These are phyloP conservation scores for Dreissena polymorpha DNA, from an alignment of 1,140 invertebrate species.

Conservation along the genomic window DNA sequence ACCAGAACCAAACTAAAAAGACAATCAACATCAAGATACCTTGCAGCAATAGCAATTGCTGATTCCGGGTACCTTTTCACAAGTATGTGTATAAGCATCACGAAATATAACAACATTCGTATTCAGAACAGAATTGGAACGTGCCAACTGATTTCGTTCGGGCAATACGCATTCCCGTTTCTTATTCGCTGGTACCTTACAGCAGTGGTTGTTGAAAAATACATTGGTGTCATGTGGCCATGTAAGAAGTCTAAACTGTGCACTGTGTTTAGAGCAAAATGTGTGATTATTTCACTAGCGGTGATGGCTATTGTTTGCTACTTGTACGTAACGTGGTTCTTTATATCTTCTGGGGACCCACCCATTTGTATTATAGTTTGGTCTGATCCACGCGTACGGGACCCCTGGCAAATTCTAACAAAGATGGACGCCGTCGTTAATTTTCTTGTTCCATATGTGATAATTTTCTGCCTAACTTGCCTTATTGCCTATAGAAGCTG, in stretches of 20 bases:
- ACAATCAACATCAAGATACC: slow-evolving; percentile 83
- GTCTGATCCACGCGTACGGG: slow-evolving; percentile 20
- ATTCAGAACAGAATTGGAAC: slow-evolving; percentile 53
- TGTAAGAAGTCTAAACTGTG: slow-evolving; percentile 65
- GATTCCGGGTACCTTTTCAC: slow-evolving; percentile 81
- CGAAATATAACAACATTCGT: slow-evolving; percentile 47
- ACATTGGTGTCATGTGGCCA: slow-evolving; percentile 68
- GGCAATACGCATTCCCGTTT: slow-evolving; percentile 66
- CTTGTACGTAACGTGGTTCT: slow-evolving; percentile 66
- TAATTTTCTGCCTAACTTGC: slow-evolving; percentile 48
- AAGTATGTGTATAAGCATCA: slow-evolving; percentile 55
- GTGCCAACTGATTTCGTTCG: slow-evolving; percentile 67
- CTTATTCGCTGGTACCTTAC: slow-evolving; percentile 72
- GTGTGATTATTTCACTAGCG: slow-evolving; percentile 59
- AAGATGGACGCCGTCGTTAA: slow-evolving; percentile 56
- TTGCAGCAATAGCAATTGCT: slow-evolving; percentile 82
- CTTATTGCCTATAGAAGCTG: slow-evolving; percentile 53
- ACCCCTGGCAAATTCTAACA: slow-evolving; percentile 50
- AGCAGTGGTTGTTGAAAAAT: slow-evolving; percentile 69
- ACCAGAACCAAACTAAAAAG: slow-evolving; percentile 82
- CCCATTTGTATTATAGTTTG: slow-evolving; percentile 8
- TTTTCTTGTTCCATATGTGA: slow-evolving; percentile 55
- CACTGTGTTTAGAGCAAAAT: slow-evolving; percentile 65
- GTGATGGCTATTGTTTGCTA: slow-evolving; percentile 60
- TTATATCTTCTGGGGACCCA: slow-evolving; percentile 44